A percentile compares a stretch with the other conserved stretches of the same genome.
Evolutionary conservation across 2,797 vertebrate genomes (phyloP).

Genomic region (Naso thynnoides): DNA sequence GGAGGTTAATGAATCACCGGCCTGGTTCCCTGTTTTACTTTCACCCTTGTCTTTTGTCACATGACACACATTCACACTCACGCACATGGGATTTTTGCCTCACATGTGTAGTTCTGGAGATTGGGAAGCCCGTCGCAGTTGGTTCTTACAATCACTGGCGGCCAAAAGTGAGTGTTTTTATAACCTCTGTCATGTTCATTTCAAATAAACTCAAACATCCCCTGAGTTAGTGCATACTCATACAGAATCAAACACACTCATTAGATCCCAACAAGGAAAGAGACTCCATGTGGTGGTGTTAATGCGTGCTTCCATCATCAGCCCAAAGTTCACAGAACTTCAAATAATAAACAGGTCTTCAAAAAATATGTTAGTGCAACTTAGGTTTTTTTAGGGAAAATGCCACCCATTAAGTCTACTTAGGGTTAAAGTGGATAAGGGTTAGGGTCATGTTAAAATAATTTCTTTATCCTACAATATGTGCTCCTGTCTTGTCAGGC

Average conservation of each 20-base stretch:
- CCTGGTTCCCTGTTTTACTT: slow-evolving; percentile 58
- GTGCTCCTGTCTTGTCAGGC: not conserved
- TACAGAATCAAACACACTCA: slow-evolving; percentile 15
- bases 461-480: not conserved
- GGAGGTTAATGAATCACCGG: slow-evolving; percentile 72
- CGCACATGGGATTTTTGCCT: not conserved
- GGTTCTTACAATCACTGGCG: slow-evolving; percentile 34
- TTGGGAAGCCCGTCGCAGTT: slow-evolving; percentile 15
- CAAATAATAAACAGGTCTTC: not conserved
- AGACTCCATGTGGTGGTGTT: not conserved
- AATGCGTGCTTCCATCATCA: not conserved
- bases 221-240: slow-evolving; percentile 25
- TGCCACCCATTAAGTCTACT: too few relatives aligned
- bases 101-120: slow-evolving; percentile 6
- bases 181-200: slow-evolving; percentile 62
- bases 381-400: not conserved
- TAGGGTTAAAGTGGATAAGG: too few relatives aligned
- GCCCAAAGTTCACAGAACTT: not conserved
- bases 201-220: slow-evolving; percentile 48
- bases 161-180: slow-evolving; percentile 51
- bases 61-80: slow-evolving; percentile 1
- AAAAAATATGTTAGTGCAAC: not conserved
- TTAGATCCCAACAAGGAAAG: slow-evolving; percentile 13
- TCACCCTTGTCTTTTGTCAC: slow-evolving; percentile 64
- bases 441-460: too few relatives aligned